Base-by-base conservation (phyloP, 2,113 vertebrate genomes). In the Bostrychus sinensis region DNA sequence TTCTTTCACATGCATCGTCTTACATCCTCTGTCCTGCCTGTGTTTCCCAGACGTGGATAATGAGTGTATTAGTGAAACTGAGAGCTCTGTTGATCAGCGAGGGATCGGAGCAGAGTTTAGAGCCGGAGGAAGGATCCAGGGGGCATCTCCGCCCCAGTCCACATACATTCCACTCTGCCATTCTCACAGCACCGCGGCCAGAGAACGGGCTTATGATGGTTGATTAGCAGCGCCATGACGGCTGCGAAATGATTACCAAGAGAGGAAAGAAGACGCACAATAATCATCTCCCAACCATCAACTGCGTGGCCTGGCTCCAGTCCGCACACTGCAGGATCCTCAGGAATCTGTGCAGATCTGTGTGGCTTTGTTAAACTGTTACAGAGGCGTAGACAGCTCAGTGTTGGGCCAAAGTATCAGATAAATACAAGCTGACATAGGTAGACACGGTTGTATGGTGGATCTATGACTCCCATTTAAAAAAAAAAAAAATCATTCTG, bases 211-310 rank as follows among this genome's bases (percentile, higher is more conserved):
- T 85, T 73, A 89, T 92, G 91, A 91, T 89, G 89, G 89, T 90
- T 91, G 91, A 91, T 91, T 92, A 92, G 88, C 76, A 89, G 84
- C 86, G 85, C 83, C 86, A 78, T 88, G 78, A 84, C 76, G 85
- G 81, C 89, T 86, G 78, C 58, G 81, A 83, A 89, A 89, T 78
- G 77, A 84, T 86, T 83, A 77, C 70, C 54, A 23, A 1, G 59
- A 67, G 70, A 56, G n/a, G 66, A 70, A 59, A 69, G 41, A 28
- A 89, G 83, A 80, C 70, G n/a, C 62, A 75, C 70, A 80, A 84
- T 86, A 89, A 89, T 89, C 86, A 84, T 91, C 89, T 85, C 80
- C 88, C 89, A 91, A 91, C 89, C 91, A 93, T 92, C 90, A 92
- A 90, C 86, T 90, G 80, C 53, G 28, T 86, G 89, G 90, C 86